phyloP scores from a whole-genome alignment of 2,888 invertebrate genomes.

The Spisula subtruncata region DNA sequence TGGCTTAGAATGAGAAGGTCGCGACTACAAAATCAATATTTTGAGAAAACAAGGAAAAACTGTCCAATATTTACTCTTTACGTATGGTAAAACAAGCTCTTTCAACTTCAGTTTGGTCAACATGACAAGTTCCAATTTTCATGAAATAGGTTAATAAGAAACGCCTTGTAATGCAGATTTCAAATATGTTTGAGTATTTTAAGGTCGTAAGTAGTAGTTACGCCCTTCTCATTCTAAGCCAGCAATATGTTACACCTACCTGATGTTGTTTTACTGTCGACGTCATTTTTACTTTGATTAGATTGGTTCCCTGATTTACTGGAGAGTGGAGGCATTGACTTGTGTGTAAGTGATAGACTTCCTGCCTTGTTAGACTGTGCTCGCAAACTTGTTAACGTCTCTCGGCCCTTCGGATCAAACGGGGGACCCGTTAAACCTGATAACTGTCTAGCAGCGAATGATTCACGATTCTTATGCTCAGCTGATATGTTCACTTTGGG shows the following conservation, averaged over 20 bases:
- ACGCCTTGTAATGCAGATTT: too few relatives aligned
- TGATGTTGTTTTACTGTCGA: slow-evolving; percentile 22
- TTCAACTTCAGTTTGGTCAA: too few relatives aligned
- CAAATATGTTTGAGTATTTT: too few relatives aligned
- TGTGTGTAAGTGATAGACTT: slow-evolving; percentile 3
- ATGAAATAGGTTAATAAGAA: too few relatives aligned
- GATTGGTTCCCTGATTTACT: neutral
- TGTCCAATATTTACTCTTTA: too few relatives aligned
- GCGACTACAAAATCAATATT: too few relatives aligned
- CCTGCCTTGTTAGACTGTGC: slow-evolving; percentile 18
- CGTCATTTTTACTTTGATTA: slow-evolving; percentile 22
- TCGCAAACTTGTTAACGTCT: slow-evolving; percentile 1
- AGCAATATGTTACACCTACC: slow-evolving; percentile 19
- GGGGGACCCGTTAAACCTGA: slow-evolving; percentile 44
- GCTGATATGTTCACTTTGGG: slow-evolving; percentile 69
- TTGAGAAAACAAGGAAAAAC: too few relatives aligned
- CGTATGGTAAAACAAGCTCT: too few relatives aligned
- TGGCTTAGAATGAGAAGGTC: too few relatives aligned
- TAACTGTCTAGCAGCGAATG: slow-evolving; percentile 65
- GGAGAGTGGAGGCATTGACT: neutral
- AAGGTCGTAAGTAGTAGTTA: too few relatives aligned
- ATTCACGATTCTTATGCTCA: slow-evolving; percentile 69
- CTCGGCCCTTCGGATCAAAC: slow-evolving; percentile 38
- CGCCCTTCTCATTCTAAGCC: too few relatives aligned
- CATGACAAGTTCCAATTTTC: too few relatives aligned